These are phyloP conservation scores for Phoxinus dragarum DNA, from an alignment of 2,797 vertebrate species.

Conservation along the genomic window DNA sequence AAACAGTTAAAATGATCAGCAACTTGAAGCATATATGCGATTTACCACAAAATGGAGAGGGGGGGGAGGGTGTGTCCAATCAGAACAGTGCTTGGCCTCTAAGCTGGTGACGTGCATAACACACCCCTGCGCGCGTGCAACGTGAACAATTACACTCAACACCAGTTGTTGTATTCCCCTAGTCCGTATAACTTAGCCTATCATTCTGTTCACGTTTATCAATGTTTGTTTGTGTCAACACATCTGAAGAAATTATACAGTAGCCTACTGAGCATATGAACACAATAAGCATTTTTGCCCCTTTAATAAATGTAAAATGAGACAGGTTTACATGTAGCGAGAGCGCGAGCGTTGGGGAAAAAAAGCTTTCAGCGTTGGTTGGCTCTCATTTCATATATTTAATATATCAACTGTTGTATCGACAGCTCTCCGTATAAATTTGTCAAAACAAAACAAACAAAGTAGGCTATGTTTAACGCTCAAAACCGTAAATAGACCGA, in stretches of 20 bases:
- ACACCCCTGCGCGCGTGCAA: constrained; percentile 42
- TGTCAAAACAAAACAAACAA: background rate
- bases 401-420: background rate
- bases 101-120: constrained; percentile 41
- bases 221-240: background rate
- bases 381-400: background rate
- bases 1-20: constrained; percentile 35
- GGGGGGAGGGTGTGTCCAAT: constrained; percentile 53
- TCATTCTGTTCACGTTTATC: background rate
- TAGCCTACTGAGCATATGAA: background rate
- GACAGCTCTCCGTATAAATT: background rate
- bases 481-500: background rate
- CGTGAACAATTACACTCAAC: background rate
- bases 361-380: background rate
- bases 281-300: background rate
- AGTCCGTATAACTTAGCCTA: background rate
- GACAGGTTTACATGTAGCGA: background rate
- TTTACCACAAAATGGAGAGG: constrained; percentile 63
- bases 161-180: background rate
- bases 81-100: constrained; percentile 33
- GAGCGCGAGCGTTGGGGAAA: background rate
- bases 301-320: background rate
- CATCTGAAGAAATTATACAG: background rate
- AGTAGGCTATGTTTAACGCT: background rate
- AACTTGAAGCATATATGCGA: constrained; percentile 45